phyloP scores from a whole-genome alignment of 2,888 invertebrate species.

The Ennomos erosarius region DNA sequence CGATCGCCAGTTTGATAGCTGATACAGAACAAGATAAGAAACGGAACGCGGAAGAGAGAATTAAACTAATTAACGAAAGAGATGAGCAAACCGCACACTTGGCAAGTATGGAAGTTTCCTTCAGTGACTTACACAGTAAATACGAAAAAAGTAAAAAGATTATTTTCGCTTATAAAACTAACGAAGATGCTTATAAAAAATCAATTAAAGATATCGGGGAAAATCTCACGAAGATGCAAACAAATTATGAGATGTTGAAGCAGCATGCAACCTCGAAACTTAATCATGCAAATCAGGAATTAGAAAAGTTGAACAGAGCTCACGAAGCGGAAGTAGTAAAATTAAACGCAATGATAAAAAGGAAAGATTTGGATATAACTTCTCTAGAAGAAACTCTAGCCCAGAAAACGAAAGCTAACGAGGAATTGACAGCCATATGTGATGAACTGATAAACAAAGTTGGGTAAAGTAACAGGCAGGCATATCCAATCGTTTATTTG shows the following conservation, averaged over 20 bases:
- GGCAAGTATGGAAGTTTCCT: conserved; percentile 86
- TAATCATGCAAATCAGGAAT: conserved; percentile 90
- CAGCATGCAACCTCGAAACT: conserved; percentile 95
- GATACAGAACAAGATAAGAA: conserved; percentile 89
- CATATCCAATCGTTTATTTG: conserved; percentile 51
- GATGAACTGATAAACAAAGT: conserved; percentile 94
- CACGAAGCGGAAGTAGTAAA: conserved; percentile 93
- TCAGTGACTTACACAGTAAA: conserved; percentile 87
- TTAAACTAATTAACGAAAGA: conserved; percentile 83
- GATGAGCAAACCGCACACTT: conserved; percentile 87
- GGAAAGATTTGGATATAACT: conserved; percentile 93
- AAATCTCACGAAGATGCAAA: conserved; percentile 90
- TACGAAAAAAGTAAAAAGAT: conserved; percentile 88
- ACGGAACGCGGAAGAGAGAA: conserved; percentile 81
- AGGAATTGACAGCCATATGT: conserved; percentile 95
- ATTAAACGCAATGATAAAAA: conserved; percentile 93
- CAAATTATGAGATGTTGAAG: conserved; percentile 93
- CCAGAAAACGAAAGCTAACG: conserved; percentile 95
- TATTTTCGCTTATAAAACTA: conserved; percentile 81
- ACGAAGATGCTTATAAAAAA: conserved; percentile 88
- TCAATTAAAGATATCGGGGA: conserved; percentile 89
- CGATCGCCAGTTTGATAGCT: conserved; percentile 89
- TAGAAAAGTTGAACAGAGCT: conserved; percentile 89
- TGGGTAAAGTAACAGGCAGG: conserved; percentile 61
- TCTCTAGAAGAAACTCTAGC: conserved; percentile 93